Percentiles rank a stretch among this genome's conserved stretches.
phyloP scores from a whole-genome alignment of 2,113 vertebrate genomes.

The Gallinago media region DNA sequence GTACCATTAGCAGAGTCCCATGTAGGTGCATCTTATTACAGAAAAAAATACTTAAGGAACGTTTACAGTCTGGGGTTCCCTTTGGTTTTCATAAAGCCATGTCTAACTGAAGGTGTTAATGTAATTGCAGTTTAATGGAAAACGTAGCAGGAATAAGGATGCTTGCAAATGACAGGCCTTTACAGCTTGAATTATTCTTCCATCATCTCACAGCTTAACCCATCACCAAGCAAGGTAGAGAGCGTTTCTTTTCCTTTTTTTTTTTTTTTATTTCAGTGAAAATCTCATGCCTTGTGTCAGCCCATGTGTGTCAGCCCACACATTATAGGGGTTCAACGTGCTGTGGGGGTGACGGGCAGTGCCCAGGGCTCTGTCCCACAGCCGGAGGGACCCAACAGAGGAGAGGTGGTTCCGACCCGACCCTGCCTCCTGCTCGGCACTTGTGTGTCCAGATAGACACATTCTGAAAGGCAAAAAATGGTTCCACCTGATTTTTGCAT shows the following conservation, averaged over 20 bases:
- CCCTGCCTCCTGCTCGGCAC: accelerated
- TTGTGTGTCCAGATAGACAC: background rate
- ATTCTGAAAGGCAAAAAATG: background rate
- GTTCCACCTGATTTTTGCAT: background rate
- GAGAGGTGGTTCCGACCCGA: accelerated
- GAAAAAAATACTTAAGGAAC: background rate
- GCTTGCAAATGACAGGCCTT: background rate
- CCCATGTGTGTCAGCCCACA: background rate
- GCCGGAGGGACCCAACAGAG: background rate
- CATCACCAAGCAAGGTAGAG: background rate
- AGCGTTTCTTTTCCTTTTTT: background rate
- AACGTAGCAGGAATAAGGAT: background rate
- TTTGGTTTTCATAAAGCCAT: background rate
- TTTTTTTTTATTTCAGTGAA: background rate
- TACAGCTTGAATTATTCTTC: background rate
- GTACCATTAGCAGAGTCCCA: background rate
- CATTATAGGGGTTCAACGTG: accelerated
- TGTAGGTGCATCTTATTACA: background rate
- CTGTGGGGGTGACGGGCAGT: background rate
- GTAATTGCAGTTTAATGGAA: background rate
- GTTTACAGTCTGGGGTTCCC: background rate
- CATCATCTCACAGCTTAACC: background rate
- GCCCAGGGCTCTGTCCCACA: background rate
- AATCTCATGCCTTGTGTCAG: background rate
- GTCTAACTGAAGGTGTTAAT: background rate